Percentiles rank a stretch among this genome's conserved stretches.
These are phyloP conservation scores for Electrophaes corylata DNA, from an alignment of 2,888 invertebrate genomes.

Conservation along the genomic window DNA sequence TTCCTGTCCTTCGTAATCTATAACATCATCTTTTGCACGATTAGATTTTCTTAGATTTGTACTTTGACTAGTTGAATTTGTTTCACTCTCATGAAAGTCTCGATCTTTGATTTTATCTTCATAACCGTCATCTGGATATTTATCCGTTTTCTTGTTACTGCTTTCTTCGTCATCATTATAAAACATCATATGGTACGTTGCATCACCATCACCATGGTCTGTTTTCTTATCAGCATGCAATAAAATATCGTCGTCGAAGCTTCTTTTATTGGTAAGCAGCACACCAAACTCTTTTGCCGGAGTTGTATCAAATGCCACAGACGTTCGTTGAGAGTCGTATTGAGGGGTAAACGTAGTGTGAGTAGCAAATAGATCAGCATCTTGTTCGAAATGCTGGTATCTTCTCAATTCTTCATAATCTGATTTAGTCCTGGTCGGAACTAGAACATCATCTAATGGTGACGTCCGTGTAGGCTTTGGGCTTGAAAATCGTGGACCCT, in stretches of 20 bases:
- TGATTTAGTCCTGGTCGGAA: slow-evolving; percentile 51
- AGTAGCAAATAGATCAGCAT: slow-evolving; percentile 36
- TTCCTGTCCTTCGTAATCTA: slow-evolving; percentile 6
- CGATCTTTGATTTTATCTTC: slow-evolving; percentile 41
- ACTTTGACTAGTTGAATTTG: slow-evolving; percentile 1
- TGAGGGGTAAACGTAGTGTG: slow-evolving; percentile 33
- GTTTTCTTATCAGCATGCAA: slow-evolving; percentile 36
- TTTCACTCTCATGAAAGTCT: slow-evolving; percentile 18
- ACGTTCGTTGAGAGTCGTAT: slow-evolving; percentile 40
- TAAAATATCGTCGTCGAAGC: slow-evolving; percentile 29
- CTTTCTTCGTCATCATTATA: slow-evolving; percentile 54
- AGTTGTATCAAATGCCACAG: slow-evolving; percentile 27
- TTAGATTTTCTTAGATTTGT: neutral
- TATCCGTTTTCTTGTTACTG: slow-evolving; percentile 43
- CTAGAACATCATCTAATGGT: slow-evolving; percentile 36
- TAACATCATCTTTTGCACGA: neutral
- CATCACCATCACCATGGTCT: slow-evolving; percentile 50
- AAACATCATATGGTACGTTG: slow-evolving; percentile 58
- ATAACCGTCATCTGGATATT: slow-evolving; percentile 42
- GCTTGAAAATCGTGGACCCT: slow-evolving; percentile 36
- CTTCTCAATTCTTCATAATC: slow-evolving; percentile 34
- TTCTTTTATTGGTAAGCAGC: slow-evolving; percentile 24
- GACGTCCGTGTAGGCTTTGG: slow-evolving; percentile 50
- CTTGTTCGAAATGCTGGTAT: slow-evolving; percentile 44
- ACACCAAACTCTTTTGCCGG: slow-evolving; percentile 35